A percentile compares a stretch with the other conserved stretches of the same genome.
phyloP scores from a whole-genome alignment of 2,797 vertebrate genomes.

The Cirrhinus mrigala region DNA sequence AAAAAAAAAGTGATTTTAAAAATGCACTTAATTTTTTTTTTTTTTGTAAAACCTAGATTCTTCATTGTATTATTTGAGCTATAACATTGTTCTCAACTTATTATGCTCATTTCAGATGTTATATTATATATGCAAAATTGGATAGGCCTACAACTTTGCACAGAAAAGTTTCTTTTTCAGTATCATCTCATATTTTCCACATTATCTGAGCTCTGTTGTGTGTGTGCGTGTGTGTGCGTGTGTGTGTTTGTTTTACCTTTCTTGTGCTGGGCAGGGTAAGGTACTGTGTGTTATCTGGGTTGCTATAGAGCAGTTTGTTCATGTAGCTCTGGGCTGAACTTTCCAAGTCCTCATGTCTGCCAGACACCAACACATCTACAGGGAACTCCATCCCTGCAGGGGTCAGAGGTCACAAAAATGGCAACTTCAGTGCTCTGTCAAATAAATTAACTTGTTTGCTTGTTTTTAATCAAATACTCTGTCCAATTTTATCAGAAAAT shows the following conservation, averaged over 20 bases:
- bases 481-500: neutral
- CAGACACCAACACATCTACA: conserved; percentile 80
- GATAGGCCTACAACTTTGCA: neutral
- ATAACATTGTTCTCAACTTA: neutral
- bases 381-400: conserved; percentile 83
- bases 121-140: neutral
- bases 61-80: neutral
- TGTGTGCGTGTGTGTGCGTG: neutral
- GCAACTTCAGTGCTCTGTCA: neutral
- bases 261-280: conserved; percentile 70
- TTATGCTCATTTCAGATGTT: neutral
- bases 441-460: neutral
- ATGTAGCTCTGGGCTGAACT: conserved; percentile 76
- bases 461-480: neutral
- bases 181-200: neutral
- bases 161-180: neutral
- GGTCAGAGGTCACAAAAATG: neutral
- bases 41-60: too few species aligned
- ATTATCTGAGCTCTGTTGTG: neutral
- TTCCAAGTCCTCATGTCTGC: conserved; percentile 79
- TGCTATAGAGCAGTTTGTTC: conserved; percentile 71
- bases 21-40: too few species aligned
- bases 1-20: too few species aligned
- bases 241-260: conserved; percentile 71
- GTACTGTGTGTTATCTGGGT: conserved; percentile 73